phyloP scores from a whole-genome alignment of 1,140 invertebrate species.

The Rhynchophorus ferrugineus region DNA sequence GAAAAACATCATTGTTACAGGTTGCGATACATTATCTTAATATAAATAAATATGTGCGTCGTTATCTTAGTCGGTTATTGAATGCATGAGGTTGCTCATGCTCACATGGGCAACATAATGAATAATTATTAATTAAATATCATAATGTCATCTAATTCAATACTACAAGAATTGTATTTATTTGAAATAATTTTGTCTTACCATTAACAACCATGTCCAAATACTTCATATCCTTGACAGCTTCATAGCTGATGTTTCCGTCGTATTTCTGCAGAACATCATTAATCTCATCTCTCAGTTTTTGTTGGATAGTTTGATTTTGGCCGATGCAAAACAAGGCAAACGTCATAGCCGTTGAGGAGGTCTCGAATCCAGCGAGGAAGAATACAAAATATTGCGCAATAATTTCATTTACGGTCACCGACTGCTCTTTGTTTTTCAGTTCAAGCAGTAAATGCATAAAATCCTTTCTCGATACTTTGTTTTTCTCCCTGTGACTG shows the following conservation, averaged over 20 bases:
- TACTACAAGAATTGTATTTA: too few species aligned
- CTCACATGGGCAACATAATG: too few species aligned
- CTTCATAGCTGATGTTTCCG: slow-evolving; percentile 48
- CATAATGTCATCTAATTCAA: too few species aligned
- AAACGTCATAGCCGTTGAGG: slow-evolving; percentile 42
- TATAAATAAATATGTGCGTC: too few species aligned
- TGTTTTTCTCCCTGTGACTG: slow-evolving; percentile 41
- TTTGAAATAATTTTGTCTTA: too few species aligned
- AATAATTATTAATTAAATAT: too few species aligned
- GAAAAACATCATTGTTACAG: too few species aligned
- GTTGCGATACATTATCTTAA: too few species aligned
- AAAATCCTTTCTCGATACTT: slow-evolving; percentile 44
- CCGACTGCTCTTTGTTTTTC: slow-evolving; percentile 3
- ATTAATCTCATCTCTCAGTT: slow-evolving; percentile 43
- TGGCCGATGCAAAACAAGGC: slow-evolving; percentile 43
- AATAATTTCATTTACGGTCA: slow-evolving; percentile 20
- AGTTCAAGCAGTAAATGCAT: slow-evolving; percentile 43
- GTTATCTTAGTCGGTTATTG: too few species aligned
- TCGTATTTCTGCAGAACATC: slow-evolving; percentile 41
- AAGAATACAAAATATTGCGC: slow-evolving; percentile 28
- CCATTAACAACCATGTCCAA: slow-evolving; percentile 39
- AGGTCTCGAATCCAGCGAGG: slow-evolving; percentile 47
- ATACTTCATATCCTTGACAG: slow-evolving; percentile 47
- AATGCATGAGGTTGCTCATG: too few species aligned
- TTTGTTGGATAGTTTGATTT: slow-evolving; percentile 43